phyloP scores from a whole-genome alignment of 2,113 vertebrate genomes.

The Vombatus ursinus region DNA sequence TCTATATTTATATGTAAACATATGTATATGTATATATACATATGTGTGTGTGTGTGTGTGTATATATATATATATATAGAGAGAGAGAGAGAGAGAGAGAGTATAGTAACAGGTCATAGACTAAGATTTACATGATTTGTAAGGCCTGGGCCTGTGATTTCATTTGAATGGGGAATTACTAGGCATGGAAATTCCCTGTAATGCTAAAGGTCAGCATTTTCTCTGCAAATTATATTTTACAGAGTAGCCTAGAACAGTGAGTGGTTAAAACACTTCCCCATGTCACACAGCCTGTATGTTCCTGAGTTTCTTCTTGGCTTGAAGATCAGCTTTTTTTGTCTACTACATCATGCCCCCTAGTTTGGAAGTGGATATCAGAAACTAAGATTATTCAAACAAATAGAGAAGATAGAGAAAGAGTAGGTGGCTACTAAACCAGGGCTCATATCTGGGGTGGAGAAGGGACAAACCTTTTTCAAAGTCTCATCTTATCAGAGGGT shows the following conservation, averaged over 20 bases:
- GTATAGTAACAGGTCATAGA: neutral
- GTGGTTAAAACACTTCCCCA: neutral
- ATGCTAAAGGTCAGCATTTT: neutral
- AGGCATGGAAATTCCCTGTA: neutral
- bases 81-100: neutral
- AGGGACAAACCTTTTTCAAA: neutral
- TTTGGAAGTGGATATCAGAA: neutral
- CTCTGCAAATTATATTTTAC: neutral
- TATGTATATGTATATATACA: neutral
- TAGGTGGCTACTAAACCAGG: neutral
- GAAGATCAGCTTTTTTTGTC: too few relatives aligned
- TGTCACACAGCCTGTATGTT: neutral
- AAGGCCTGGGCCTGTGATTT: neutral
- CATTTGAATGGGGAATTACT: neutral
- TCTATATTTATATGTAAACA: neutral
- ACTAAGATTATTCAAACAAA: neutral
- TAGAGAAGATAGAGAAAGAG: neutral
- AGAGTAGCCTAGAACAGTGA: neutral
- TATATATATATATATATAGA: too few relatives aligned
- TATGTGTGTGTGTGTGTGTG: neutral
- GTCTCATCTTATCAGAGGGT: neutral
- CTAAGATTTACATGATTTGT: neutral
- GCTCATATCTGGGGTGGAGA: neutral
- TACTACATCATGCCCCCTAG: neutral
- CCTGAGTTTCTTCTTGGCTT: neutral